Conservation (phyloP, 2,888 invertebrate species). For the Xestoiulus laeticollis region DNA sequence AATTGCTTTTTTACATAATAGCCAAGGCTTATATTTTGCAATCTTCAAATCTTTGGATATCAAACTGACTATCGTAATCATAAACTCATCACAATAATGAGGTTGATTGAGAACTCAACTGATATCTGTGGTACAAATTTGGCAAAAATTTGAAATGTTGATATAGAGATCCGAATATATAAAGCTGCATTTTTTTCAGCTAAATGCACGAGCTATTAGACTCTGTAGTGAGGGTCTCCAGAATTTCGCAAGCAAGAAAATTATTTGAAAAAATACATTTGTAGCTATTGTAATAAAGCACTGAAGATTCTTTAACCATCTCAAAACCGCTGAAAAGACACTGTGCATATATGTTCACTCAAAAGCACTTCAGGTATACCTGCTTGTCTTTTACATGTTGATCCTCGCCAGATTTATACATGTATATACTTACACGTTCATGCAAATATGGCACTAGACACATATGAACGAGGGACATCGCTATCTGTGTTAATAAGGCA, state of each 20-base stretch:
- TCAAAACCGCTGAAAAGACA: neutral
- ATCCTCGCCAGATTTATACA: neutral
- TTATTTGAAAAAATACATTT: neutral
- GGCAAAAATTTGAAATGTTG: neutral
- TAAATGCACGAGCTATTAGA: neutral
- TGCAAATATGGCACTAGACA: neutral
- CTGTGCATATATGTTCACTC: neutral
- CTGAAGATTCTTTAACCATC: neutral
- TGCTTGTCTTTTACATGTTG: neutral
- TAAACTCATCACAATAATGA: neutral
- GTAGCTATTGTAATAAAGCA: constrained; percentile 21
- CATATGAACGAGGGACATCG: neutral
- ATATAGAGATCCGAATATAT: neutral
- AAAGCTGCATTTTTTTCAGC: neutral
- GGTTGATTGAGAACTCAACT: neutral
- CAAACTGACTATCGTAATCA: neutral
- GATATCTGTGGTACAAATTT: neutral
- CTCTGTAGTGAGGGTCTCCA: neutral
- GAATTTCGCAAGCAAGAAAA: neutral
- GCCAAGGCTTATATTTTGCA: no score
- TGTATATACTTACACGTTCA: neutral
- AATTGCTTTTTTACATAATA: no score
- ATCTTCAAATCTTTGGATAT: no score
- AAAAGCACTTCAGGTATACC: neutral
- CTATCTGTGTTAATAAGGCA: constrained; percentile 7